These are phyloP conservation scores for Pseudomyrmex gracilis DNA, from an alignment of 1,140 invertebrate species.

Conservation along the genomic window DNA sequence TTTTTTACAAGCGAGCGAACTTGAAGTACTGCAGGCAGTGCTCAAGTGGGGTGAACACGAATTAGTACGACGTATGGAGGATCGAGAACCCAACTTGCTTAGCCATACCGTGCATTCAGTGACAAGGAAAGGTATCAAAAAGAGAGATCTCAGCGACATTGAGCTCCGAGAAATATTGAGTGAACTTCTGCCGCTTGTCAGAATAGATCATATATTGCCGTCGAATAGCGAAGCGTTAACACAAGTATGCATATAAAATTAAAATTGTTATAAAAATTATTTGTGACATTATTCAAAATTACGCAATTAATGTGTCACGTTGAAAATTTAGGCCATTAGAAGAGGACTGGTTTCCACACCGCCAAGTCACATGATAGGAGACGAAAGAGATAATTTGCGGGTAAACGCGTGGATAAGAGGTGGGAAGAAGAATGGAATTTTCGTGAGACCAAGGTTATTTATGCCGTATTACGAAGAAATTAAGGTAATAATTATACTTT, in stretches of 20 bases:
- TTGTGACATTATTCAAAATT: no score
- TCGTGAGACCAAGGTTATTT: conserved; percentile 94
- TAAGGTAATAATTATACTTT: conserved; percentile 87
- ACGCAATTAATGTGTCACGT: background rate
- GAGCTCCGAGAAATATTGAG: conserved; percentile 95
- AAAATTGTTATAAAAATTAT: conserved; percentile 3
- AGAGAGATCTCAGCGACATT: conserved; percentile 93
- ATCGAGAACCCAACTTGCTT: conserved; percentile 95
- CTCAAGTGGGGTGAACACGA: conserved; percentile 97
- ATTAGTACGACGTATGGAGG: conserved; percentile 92
- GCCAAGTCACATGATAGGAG: conserved; percentile 94
- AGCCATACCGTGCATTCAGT: conserved; percentile 97
- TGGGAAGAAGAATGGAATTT: conserved; percentile 92
- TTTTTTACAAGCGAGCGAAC: conserved; percentile 96
- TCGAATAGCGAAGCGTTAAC: conserved; percentile 93
- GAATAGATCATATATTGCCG: conserved; percentile 96
- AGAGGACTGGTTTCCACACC: conserved; percentile 94
- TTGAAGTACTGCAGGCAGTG: conserved; percentile 94
- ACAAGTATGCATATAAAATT: conserved; percentile 83
- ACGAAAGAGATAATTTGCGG: conserved; percentile 89
- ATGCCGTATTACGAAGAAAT: conserved; percentile 98
- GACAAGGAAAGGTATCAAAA: conserved; percentile 93
- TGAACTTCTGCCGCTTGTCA: conserved; percentile 92
- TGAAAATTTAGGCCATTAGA: conserved; percentile 88
- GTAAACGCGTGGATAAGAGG: conserved; percentile 95